Percentiles rank a stretch among this genome's conserved stretches.
phyloP scores from a whole-genome alignment of 2,113 vertebrate species.

The Gorsachius goisagi region DNA sequence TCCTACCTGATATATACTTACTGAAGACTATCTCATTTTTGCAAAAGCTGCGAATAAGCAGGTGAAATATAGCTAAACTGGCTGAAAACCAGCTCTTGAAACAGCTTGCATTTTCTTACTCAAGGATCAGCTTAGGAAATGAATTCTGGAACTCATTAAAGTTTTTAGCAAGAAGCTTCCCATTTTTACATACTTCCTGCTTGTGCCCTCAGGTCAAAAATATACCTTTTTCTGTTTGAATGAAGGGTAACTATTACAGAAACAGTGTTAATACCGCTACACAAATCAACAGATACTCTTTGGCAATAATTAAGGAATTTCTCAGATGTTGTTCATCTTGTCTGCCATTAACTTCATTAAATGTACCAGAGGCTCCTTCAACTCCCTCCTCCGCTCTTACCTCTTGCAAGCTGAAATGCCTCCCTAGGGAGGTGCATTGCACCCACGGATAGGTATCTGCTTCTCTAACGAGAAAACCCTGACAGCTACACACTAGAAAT shows the following conservation, averaged over 20 bases:
- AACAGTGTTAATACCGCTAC: not conserved
- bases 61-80: not conserved
- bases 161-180: not conserved
- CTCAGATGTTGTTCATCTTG: not conserved
- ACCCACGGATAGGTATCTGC: accelerated
- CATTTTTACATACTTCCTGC: not conserved
- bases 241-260: not conserved
- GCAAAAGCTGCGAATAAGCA: not conserved
- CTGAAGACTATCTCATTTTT: not conserved
- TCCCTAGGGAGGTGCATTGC: accelerated
- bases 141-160: not conserved
- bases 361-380: not conserved
- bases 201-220: not conserved
- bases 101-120: not conserved
- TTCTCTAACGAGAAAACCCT: not conserved
- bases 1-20: not conserved
- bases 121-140: not conserved
- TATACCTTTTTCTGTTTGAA: not conserved
- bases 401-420: not conserved
- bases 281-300: not conserved
- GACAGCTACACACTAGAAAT: not conserved
- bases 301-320: not conserved
- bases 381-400: not conserved
- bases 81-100: not conserved
- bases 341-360: not conserved